Base-by-base conservation (phyloP, 2,888 invertebrate species). In the Tortrix viridana region DNA sequence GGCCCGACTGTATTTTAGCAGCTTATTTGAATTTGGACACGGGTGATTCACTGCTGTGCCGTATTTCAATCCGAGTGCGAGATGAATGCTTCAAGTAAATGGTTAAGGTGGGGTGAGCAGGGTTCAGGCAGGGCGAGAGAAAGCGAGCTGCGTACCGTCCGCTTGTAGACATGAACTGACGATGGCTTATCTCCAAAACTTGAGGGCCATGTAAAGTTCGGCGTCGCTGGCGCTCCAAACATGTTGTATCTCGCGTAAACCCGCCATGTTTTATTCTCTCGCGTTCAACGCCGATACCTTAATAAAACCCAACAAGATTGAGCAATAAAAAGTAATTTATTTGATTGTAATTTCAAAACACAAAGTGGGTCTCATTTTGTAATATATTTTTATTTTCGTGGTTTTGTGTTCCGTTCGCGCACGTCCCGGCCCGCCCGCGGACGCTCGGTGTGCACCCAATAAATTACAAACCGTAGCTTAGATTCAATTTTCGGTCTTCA, bases 261-360 rank as follows among this genome's bases (percentile, higher is more conserved):
- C 84, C 85, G 82, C 88, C 88, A 86, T 91, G 89, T 90, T 89
- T 90, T 87, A 90, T 90, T 82, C 85, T 81, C 84, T 84, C 82
- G 79, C 84, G 83, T 85, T 85, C 86, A 88, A 86, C 82, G 85
- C 87, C 89, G 89, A 88, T 89, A 91, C 92, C 91, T 89, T 90
- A 89, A 91, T 91, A 92, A 91, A 91, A 91, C 81, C 88, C 88
- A 91, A 91, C 91, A 82, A 90, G 90, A 92, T 92, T 92, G 91
- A 92, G 91, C 89, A 92, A 92, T 92, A 92, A 92, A 92, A 91
- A 81, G 89, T 91, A 92, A 92, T 92, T 92, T 92, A 92, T 92
- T 89, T 88, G 90, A 91, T 89, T 91, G 92, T 92, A 90, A 91
- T 92, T 91, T 89, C 89, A 90, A 90, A 91, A 90, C 89, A 92